Percentiles rank a stretch among this genome's conserved stretches.
Evolutionary conservation across 2,113 vertebrate species (phyloP).

Genomic region (Phalacrocorax pelagicus): DNA sequence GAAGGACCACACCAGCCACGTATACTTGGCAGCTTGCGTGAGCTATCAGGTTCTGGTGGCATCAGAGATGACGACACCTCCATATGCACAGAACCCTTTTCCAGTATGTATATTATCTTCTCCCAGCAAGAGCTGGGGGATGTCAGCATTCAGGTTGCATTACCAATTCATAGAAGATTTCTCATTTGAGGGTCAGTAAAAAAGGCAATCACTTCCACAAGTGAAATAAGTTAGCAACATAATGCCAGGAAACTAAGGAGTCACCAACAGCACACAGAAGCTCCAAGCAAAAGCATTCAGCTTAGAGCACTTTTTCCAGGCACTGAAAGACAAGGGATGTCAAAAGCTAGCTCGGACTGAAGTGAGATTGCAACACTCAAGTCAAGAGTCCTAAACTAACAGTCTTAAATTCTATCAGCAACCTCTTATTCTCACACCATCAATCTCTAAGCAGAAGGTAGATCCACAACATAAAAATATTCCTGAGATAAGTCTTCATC

Average conservation of each 20-base stretch:
- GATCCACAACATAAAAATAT: neutral
- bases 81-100: neutral
- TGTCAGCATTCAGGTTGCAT: neutral
- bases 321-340: neutral
- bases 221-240: neutral
- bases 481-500: neutral
- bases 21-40: neutral
- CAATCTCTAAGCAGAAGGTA: neutral
- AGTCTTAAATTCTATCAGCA: neutral
- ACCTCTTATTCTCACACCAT: neutral
- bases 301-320: neutral
- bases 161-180: neutral
- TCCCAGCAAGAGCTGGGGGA: neutral
- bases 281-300: neutral
- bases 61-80: neutral
- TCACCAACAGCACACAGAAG: neutral
- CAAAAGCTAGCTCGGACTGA: neutral
- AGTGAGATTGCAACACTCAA: neutral
- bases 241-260: neutral
- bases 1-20: accelerated
- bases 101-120: neutral
- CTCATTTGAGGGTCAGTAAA: neutral
- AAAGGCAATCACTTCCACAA: neutral
- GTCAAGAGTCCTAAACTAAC: neutral
- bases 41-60: neutral